These are phyloP conservation scores for Hippolais icterina DNA, from an alignment of 2,113 vertebrate genomes.

Conservation along the genomic window DNA sequence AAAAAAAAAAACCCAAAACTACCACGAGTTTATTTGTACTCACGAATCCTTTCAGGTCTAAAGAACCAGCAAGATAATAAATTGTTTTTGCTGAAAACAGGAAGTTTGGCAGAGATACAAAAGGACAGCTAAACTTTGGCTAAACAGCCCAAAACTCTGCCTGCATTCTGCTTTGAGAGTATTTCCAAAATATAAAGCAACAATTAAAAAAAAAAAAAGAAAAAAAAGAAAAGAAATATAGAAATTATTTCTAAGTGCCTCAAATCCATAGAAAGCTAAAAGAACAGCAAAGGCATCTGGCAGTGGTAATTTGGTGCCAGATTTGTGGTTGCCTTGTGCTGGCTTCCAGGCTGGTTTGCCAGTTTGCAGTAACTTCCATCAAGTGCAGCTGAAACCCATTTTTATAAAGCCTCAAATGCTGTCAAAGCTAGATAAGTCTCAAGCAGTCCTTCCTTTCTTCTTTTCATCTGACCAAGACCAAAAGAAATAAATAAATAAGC, in stretches of 20 bases:
- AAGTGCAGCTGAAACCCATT: slow-evolving; percentile 41
- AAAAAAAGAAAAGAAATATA: neutral
- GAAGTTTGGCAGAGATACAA: slow-evolving; percentile 80
- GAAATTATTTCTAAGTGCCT: neutral
- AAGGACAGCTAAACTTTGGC: slow-evolving; percentile 79
- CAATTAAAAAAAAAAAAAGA: neutral
- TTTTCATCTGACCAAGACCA: neutral
- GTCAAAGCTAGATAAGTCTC: neutral
- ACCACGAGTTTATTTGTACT: slow-evolving; percentile 68
- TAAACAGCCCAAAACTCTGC: slow-evolving; percentile 71
- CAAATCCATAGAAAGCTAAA: slow-evolving; percentile 70
- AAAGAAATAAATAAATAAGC: slow-evolving; percentile 22
- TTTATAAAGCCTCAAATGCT: slow-evolving; percentile 14
- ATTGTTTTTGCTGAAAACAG: slow-evolving; percentile 81
- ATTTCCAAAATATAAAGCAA: slow-evolving; percentile 43
- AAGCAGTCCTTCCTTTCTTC: neutral
- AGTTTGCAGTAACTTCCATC: slow-evolving; percentile 74
- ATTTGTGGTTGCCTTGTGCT: slow-evolving; percentile 58
- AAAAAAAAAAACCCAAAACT: neutral
- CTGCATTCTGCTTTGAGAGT: slow-evolving; percentile 72
- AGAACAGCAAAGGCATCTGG: slow-evolving; percentile 75
- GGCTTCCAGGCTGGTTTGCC: slow-evolving; percentile 68
- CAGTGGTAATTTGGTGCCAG: slow-evolving; percentile 58
- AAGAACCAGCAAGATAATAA: slow-evolving; percentile 77
- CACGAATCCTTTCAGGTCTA: slow-evolving; percentile 71